These are phyloP conservation scores for Sapajus apella DNA, from an alignment of 2,113 vertebrate genomes.

Conservation along the genomic window DNA sequence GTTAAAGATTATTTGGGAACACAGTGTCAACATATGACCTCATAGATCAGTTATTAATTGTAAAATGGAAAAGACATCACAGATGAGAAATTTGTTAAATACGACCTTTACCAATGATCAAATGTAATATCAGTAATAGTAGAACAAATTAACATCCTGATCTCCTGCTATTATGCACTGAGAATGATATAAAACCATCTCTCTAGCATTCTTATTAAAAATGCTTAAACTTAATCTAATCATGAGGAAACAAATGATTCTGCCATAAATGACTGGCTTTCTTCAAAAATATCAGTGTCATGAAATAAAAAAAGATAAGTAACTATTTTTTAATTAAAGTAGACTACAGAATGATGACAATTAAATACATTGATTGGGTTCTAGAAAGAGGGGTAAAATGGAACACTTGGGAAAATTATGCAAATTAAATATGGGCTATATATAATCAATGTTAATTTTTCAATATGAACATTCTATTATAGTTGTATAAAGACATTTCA, in stretches of 20 bases:
- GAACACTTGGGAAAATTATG: background rate
- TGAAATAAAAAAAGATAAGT: background rate
- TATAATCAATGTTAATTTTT: background rate
- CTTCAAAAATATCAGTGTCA: background rate
- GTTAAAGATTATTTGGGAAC: background rate
- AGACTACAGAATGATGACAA: background rate
- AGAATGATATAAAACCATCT: background rate
- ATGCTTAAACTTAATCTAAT: background rate
- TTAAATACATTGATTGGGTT: background rate
- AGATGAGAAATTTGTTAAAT: background rate
- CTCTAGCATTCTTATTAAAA: background rate
- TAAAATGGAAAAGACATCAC: background rate
- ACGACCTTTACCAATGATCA: background rate
- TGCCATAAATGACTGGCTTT: background rate
- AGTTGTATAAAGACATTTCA: background rate
- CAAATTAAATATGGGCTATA: background rate
- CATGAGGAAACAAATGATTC: background rate
- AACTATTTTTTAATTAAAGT: background rate
- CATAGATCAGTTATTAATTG: background rate
- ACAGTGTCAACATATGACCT: background rate
- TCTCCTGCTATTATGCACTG: background rate
- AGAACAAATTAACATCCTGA: background rate
- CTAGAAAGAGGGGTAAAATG: background rate
- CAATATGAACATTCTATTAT: background rate
- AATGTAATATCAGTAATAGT: background rate